phyloP scores from a whole-genome alignment of 2,797 vertebrate species.

The Hemitrygon akajei region DNA sequence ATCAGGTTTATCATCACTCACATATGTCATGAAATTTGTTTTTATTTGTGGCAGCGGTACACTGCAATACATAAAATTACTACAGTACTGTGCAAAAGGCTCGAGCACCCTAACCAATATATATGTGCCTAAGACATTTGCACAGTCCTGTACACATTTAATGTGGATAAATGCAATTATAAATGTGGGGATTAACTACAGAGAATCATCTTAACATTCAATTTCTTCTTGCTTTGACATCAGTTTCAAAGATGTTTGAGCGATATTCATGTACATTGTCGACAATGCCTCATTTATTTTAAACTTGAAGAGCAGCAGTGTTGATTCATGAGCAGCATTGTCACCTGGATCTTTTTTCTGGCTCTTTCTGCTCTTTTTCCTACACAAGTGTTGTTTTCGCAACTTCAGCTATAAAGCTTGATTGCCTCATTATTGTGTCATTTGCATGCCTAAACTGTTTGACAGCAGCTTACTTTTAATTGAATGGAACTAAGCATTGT shows the following conservation, averaged over 20 bases:
- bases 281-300: not conserved
- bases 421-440: constrained; percentile 17
- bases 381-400: not conserved
- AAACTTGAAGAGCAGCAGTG: too few species aligned
- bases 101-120: too few species aligned
- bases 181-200: not conserved
- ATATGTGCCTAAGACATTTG: too few species aligned
- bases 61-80: too few species aligned
- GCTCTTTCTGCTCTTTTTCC: not conserved
- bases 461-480: constrained; percentile 29
- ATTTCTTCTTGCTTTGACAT: not conserved
- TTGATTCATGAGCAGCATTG: not conserved
- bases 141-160: not conserved
- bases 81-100: too few species aligned
- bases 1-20: too few species aligned
- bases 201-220: not conserved
- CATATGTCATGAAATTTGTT: too few species aligned
- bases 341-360: not conserved
- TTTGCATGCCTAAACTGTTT: constrained; percentile 18
- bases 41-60: too few species aligned
- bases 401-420: not conserved
- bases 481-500: not conserved
- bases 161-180: not conserved
- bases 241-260: not conserved
- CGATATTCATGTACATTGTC: not conserved